phyloP scores from a whole-genome alignment of 2,113 vertebrate genomes.

The Nematolebias whitei region DNA sequence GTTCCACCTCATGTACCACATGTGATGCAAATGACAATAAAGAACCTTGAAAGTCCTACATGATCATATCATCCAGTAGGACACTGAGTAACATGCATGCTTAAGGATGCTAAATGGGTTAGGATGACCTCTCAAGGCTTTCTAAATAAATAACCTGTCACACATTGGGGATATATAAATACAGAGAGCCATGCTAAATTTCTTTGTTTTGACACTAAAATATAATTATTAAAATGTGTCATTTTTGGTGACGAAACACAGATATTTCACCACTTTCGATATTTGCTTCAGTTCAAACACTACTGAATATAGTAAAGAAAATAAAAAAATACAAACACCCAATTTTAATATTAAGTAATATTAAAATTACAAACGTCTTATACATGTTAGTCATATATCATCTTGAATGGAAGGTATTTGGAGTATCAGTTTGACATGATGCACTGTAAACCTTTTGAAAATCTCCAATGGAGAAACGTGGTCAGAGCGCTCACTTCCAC shows the following conservation, averaged over 20 bases:
- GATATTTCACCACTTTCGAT: no score
- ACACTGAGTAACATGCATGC: neutral
- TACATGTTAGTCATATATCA: neutral
- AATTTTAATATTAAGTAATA: neutral
- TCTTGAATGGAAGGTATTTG: neutral
- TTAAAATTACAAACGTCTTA: neutral
- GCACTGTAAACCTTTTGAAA: constrained; percentile 7
- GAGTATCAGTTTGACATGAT: neutral
- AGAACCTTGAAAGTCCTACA: neutral
- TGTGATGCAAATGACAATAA: no score
- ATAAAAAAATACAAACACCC: neutral
- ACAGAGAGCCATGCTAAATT: no score
- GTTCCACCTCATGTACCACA: no score
- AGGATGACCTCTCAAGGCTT: no score
- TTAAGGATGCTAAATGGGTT: neutral
- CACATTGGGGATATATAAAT: no score
- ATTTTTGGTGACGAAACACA: no score
- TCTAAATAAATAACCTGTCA: no score
- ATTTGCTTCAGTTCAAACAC: no score
- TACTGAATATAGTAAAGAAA: no score
- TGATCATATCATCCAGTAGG: neutral
- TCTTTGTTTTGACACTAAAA: no score
- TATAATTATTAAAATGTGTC: no score
- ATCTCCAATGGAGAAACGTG: constrained; percentile 11
- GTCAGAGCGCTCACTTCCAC: constrained; percentile 1